Evolutionary conservation across 2,888 invertebrate genomes (phyloP).

Genomic region (Xestia ashworthii): DNA sequence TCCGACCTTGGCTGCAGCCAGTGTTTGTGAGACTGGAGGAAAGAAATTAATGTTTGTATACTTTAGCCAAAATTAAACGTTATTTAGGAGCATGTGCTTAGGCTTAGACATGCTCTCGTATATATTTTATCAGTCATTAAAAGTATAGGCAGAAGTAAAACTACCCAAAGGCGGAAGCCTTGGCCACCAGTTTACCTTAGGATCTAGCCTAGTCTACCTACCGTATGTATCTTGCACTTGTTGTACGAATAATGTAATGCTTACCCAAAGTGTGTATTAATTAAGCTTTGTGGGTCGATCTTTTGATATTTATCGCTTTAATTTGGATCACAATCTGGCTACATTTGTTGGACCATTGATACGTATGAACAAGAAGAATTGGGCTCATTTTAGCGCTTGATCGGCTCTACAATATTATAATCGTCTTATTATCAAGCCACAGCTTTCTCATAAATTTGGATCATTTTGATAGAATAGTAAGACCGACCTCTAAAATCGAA

Average conservation of each 20-base stretch:
- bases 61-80: not conserved
- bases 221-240: not conserved
- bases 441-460: not conserved
- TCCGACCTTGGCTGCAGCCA: conserved; percentile 83
- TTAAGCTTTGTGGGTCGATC: not conserved
- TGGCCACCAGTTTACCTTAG: too few relatives aligned
- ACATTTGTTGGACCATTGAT: not conserved
- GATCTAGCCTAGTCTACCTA: too few relatives aligned
- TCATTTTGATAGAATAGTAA: not conserved
- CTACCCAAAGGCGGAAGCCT: too few relatives aligned
- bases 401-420: not conserved
- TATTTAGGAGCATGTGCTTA: not conserved
- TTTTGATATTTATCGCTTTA: not conserved
- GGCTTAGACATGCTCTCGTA: not conserved
- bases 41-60: not conserved
- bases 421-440: not conserved
- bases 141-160: too few relatives aligned
- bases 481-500: not conserved
- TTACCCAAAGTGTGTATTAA: not conserved
- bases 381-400: not conserved
- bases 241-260: not conserved
- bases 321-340: not conserved
- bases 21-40: conserved; percentile 78
- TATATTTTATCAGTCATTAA: too few relatives aligned
- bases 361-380: not conserved